A percentile compares a stretch with the other conserved stretches of the same genome.
These are phyloP conservation scores for Colletes collaris DNA, from an alignment of 2,888 invertebrate genomes.

Conservation along the genomic window DNA sequence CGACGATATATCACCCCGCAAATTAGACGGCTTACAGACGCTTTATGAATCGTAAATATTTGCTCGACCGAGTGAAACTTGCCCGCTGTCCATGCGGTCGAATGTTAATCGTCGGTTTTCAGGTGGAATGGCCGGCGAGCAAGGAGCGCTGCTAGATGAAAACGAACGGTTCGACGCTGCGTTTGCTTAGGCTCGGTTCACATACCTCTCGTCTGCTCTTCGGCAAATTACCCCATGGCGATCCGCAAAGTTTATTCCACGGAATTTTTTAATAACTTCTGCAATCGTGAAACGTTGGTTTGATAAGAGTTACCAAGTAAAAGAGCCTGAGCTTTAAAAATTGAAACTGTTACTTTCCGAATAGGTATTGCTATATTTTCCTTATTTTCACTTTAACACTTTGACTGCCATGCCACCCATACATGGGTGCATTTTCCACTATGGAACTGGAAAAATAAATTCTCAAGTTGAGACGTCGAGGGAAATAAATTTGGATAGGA, in stretches of 20 bases:
- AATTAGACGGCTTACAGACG: constrained; percentile 48
- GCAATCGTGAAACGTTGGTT: too few relatives aligned
- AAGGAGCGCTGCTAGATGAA: neutral
- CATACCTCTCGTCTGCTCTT: neutral
- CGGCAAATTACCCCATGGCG: constrained; percentile 2
- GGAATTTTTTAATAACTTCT: too few relatives aligned
- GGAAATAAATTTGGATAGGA: too few relatives aligned
- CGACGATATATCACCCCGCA: constrained; percentile 38
- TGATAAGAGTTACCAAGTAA: too few relatives aligned
- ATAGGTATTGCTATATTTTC: too few relatives aligned
- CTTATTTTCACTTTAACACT: too few relatives aligned
- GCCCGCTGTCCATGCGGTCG: constrained; percentile 26
- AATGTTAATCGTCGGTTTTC: constrained; percentile 44
- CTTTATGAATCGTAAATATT: constrained; percentile 61
- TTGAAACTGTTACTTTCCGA: too few relatives aligned
- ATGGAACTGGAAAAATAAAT: too few relatives aligned
- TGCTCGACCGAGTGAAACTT: constrained; percentile 52
- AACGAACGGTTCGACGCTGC: constrained; percentile 14
- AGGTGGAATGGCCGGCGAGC: neutral
- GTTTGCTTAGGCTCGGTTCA: neutral
- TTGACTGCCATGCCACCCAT: too few relatives aligned
- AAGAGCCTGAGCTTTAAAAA: too few relatives aligned
- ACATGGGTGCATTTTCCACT: too few relatives aligned
- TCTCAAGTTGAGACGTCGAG: too few relatives aligned
- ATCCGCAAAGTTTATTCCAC: neutral